Evolutionary conservation across 92 coral and sea anemone species (phyloP).

Genomic region (Umimayanthus kanabou): DNA sequence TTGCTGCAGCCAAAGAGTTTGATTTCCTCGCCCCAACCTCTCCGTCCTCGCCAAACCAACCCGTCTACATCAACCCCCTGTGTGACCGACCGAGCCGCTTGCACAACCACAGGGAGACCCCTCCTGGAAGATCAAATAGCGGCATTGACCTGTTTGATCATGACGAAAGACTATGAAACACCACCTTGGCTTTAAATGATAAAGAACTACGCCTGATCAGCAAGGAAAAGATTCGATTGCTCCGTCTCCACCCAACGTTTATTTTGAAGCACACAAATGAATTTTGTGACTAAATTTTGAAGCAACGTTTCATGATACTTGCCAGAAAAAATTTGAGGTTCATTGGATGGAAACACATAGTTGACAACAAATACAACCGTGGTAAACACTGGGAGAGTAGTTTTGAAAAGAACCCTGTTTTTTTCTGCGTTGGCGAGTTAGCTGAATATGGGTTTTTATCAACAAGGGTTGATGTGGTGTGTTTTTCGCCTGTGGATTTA

Average conservation of each 20-base stretch:
- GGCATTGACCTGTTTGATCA: slow-evolving; percentile 11
- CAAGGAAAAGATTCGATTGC: not conserved
- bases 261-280: no score
- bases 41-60: slow-evolving; percentile 21
- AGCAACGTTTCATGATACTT: not conserved
- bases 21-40: slow-evolving; percentile 34
- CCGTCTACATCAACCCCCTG: slow-evolving; percentile 37
- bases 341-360: no score
- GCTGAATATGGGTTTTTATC: no score
- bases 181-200: not conserved
- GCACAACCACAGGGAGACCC: slow-evolving; percentile 20
- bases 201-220: not conserved
- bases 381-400: no score
- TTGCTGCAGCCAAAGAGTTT: slow-evolving; percentile 33
- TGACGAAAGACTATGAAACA: slow-evolving; percentile 28
- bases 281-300: not conserved
- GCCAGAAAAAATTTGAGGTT: no score
- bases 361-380: no score
- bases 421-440: no score
- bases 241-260: not conserved
- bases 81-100: slow-evolving; percentile 22
- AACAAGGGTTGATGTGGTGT: no score
- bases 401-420: no score
- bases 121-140: slow-evolving; percentile 26
- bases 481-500: no score